Evolutionary conservation across 2,888 invertebrate species (phyloP), one percentile per base, ranked within the genome.

Genomic region (Ditula angustiorana): DNA sequence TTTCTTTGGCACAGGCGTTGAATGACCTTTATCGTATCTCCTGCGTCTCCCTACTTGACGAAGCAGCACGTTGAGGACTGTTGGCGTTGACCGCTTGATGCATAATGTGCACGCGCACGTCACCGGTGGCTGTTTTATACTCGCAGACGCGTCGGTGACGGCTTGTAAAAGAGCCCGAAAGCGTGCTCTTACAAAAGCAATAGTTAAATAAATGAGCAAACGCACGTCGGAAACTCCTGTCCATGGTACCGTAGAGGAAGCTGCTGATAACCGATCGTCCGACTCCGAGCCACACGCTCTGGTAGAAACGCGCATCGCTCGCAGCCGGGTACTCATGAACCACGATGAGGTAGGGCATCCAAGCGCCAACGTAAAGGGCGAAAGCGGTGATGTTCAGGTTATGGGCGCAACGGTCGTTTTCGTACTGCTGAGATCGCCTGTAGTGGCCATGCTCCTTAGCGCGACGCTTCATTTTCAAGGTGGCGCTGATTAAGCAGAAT

Each of bases 171-270:
- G 95, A 94, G 23, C 95, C 95, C 4, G 95, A 95, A 0, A 86
- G 24, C 2, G 74, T 72, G 7, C 95, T 96, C 82, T 96, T 97
- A 86, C 96, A 97, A 80, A 95, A 96, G 78, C 96, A 96, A 76
- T 97, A 97, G 77, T 96, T 95, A 78, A 96, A 97, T 7, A 97
- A 87, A 76, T 95, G 95, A 11, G 95, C 90, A 80, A 96, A 97
- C 5, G 96, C 96, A 65, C 93, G 94, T 35, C 96, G 93, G 78
- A 96, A 96, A 77, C 95, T 95, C 7, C 92, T 88, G 77, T 96
- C 95, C n/a, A 95, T 86, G 3, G 94, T 84, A 74, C 95, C 94
- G 79, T 87, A 90, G 0, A 96, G 78, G 21, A 95, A 90, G 71
- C 95, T 95, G 68, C 95, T 95, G 68, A 96, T 81, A 70, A 95